These are phyloP conservation scores for Psix sp. DNA, from an alignment of 1,140 invertebrate genomes.

Conservation along the genomic window DNA sequence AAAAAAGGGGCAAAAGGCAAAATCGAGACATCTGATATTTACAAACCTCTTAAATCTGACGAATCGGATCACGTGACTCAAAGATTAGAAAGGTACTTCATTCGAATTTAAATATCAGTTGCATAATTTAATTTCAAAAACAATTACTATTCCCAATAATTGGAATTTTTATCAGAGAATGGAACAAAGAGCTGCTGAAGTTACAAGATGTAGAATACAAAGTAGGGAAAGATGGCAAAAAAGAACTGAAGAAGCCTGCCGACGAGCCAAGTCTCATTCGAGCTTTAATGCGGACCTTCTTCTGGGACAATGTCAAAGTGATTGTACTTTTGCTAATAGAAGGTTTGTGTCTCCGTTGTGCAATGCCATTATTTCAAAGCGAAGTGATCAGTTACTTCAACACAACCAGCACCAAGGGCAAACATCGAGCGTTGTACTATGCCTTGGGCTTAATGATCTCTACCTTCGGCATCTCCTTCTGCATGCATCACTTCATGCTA, in stretches of 20 bases:
- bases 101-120: neutral
- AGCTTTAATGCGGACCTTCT: slow-evolving; percentile 32
- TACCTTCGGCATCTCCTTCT: slow-evolving; percentile 24
- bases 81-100: slow-evolving; percentile 44
- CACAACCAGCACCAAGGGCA: neutral
- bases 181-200: slow-evolving; percentile 39
- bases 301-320: slow-evolving; percentile 33
- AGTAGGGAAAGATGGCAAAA: slow-evolving; percentile 27
- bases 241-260: slow-evolving; percentile 2
- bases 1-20: slow-evolving; percentile 17
- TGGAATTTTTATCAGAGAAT: slow-evolving; percentile 24
- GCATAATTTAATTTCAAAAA: neutral
- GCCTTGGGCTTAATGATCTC: slow-evolving; percentile 8
- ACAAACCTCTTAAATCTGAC: neutral
- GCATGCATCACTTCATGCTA: slow-evolving; percentile 29
- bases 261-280: slow-evolving; percentile 35
- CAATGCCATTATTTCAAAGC: slow-evolving; percentile 35
- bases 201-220: slow-evolving; percentile 24
- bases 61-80: slow-evolving; percentile 33
- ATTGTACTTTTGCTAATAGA: slow-evolving; percentile 16
- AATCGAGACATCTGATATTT: slow-evolving; percentile 15
- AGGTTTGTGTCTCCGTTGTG: slow-evolving; percentile 12
- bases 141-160: neutral
- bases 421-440: slow-evolving; percentile 10
- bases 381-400: slow-evolving; percentile 38